Evolutionary conservation across 2,797 vertebrate genomes (phyloP).

Genomic region (Myotis daubentonii): DNA sequence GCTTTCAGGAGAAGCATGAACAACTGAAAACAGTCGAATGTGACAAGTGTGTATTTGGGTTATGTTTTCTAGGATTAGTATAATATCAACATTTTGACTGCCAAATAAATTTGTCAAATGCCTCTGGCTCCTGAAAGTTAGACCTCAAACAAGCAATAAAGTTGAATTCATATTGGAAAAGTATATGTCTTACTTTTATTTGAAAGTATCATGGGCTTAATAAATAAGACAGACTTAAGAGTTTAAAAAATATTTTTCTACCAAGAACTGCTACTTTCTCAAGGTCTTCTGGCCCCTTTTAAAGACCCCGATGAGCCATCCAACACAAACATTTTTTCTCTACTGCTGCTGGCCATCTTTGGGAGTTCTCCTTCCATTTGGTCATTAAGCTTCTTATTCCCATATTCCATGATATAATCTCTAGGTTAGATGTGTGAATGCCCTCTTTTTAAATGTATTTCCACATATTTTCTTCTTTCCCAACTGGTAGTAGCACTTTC

Average conservation of each 20-base stretch:
- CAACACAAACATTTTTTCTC: not conserved
- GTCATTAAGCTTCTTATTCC: not conserved
- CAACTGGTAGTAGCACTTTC: not conserved
- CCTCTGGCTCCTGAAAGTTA: conserved; percentile 35
- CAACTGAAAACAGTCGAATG: conserved; percentile 18
- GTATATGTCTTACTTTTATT: conserved; percentile 30
- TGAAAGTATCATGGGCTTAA: conserved; percentile 50
- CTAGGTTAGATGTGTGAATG: not conserved
- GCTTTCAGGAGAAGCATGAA: not conserved
- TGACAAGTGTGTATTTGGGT: conserved; percentile 36
- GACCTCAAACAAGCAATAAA: conserved; percentile 52
- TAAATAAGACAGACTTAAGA: conserved; percentile 6
- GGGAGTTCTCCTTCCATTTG: not conserved
- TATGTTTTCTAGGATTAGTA: conserved; percentile 59
- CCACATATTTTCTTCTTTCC: not conserved
- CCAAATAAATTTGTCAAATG: conserved; percentile 62
- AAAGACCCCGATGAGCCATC: not conserved
- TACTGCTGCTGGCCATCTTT: not conserved
- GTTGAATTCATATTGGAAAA: conserved; percentile 58
- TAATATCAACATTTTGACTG: conserved; percentile 48
- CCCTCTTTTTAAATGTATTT: not conserved
- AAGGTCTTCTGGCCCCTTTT: not conserved
- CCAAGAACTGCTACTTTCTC: not conserved
- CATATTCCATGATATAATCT: not conserved
- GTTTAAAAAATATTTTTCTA: not conserved